Evolutionary conservation across 2,113 vertebrate species (phyloP).

Genomic region (Grus americana): DNA sequence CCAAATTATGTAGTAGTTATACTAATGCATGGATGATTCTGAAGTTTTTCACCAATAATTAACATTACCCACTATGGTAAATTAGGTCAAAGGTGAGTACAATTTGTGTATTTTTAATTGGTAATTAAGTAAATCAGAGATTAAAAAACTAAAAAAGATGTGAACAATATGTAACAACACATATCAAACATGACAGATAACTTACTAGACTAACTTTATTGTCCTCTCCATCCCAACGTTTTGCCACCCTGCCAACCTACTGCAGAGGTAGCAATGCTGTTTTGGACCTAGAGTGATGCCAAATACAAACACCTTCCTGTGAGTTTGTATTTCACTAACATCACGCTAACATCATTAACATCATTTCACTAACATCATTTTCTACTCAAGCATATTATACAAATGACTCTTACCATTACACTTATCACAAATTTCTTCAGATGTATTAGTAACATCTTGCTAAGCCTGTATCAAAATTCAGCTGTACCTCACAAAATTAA

Average conservation of each 20-base stretch:
- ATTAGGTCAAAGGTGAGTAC: neutral
- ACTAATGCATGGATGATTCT: neutral
- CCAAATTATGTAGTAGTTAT: neutral
- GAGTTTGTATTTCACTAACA: neutral
- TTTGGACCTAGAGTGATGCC: no score
- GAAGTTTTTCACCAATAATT: slow-evolving; percentile 7
- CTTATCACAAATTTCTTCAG: neutral
- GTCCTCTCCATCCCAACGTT: neutral
- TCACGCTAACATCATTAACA: neutral
- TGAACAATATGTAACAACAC: no score
- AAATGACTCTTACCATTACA: neutral
- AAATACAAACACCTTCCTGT: neutral
- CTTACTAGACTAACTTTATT: neutral
- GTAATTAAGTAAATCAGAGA: slow-evolving; percentile 1
- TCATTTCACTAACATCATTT: neutral
- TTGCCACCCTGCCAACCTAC: neutral
- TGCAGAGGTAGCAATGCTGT: neutral
- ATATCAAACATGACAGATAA: neutral
- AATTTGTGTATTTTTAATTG: neutral
- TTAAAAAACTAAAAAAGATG: neutral
- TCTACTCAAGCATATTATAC: neutral
- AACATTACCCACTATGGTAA: neutral
- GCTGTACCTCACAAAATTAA: neutral
- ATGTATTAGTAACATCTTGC: neutral
- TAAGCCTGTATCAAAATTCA: slow-evolving; percentile 13